Base-by-base conservation (phyloP, 2,888 invertebrate species). In the Pseudococcus longispinus region DNA sequence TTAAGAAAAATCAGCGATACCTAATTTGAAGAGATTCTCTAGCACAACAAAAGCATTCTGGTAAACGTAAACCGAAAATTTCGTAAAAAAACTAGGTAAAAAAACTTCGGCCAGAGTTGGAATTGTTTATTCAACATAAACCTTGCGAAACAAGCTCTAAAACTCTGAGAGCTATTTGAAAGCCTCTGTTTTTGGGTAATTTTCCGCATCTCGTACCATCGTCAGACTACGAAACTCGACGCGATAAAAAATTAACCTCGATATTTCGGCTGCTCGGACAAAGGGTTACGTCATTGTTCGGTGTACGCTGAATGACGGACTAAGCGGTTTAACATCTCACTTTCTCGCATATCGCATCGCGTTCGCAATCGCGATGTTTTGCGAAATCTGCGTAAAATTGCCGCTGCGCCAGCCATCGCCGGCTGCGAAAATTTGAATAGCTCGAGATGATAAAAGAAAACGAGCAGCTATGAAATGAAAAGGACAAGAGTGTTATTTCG, bases 401-500 rank as follows among this genome's bases (percentile, higher is more conserved):
- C 77, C 77, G n/a, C 37, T 9, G 1, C 9, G 8, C 37, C 37
- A n/a, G 4, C 8, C 37, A 6, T 37, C 37, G 37, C 2, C 37
- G 5, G 5, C 37, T 37, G 37, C 37, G 29, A 29, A 80, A 80
- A 80, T 80, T 80, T 80, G 77, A 80, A 80, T 80, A 80, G 77
- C 42, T 80, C 42, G 77, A 80, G 77, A 74, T 74, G 42, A 77
- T 37, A 77, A 42, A 80, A 80, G 42, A 80, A 37, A 42, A 80
- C 37, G 37, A 80, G 77, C 37, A 80, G n/a, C 77, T 80, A 20
- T 15, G 37, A 80, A 80, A 80, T 80, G 77, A 80, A 80, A 80
- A 80, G 77, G 77, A 80, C 77, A 80, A 80, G 42, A 80, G 77
- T 80, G 77, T 80, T 80, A 80, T 80, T 70, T 80, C 77, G 77